Conservation (phyloP, 1,140 invertebrate genomes). For the Drosophila sulfurigaster region DNA sequence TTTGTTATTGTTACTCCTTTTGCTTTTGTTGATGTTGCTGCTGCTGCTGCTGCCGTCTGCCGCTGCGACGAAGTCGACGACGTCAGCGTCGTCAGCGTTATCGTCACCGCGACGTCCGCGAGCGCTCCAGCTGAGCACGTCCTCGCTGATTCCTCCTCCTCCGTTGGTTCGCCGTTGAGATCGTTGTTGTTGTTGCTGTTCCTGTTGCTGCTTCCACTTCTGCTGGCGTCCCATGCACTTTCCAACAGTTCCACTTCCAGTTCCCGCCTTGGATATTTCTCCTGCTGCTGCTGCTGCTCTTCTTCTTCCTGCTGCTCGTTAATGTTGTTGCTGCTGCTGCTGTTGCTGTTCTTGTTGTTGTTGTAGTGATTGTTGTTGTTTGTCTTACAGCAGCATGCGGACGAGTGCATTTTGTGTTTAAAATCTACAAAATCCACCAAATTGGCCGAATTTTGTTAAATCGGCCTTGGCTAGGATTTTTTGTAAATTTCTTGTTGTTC, state of each 20-base stretch:
- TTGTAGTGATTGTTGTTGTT: constrained; percentile 69
- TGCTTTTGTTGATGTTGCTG: constrained; percentile 21
- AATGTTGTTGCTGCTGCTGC: constrained; percentile 2
- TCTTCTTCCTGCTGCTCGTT: constrained; percentile 3
- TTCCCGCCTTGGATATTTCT: constrained; percentile 9
- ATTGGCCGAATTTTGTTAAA: constrained; percentile 43
- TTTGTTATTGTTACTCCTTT: constrained; percentile 37
- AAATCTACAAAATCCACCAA: constrained; percentile 55
- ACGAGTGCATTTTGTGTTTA: constrained; percentile 82
- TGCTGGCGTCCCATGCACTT: constrained; percentile 50
- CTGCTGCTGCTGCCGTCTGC: constrained; percentile 31
- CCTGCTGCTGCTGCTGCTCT: constrained; percentile 11
- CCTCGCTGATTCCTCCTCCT: constrained; percentile 42
- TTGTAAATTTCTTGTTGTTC: constrained; percentile 16
- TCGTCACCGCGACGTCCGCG: constrained; percentile 57
- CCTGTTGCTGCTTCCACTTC: constrained; percentile 50
- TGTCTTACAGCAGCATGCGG: constrained; percentile 72
- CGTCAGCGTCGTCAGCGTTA: constrained; percentile 53
- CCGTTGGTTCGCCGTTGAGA: constrained; percentile 69
- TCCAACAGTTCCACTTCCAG: constrained; percentile 13
- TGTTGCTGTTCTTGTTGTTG: constrained; percentile 59
- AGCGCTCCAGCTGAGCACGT: constrained; percentile 61
- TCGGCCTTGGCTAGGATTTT: constrained; percentile 67
- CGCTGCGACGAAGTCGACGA: constrained; percentile 44
- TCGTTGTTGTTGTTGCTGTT: constrained; percentile 61